A percentile compares a stretch with the other conserved stretches of the same genome.
Evolutionary conservation across 2,797 vertebrate genomes (phyloP).

Genomic region (Tauraco hartlaubi): DNA sequence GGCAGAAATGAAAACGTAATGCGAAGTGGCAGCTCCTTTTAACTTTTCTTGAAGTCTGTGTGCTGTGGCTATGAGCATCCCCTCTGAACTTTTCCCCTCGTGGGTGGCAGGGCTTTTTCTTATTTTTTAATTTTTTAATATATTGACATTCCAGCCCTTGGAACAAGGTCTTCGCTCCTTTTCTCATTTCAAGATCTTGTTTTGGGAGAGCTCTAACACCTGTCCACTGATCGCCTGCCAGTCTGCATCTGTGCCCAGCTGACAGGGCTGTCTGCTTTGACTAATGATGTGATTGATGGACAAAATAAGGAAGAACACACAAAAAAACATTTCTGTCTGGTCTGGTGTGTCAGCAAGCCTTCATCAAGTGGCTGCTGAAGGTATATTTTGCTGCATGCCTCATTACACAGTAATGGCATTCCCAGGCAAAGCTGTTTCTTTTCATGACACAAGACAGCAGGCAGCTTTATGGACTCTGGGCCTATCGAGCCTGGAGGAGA

Average conservation of each 20-base stretch:
- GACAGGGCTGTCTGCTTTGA: constrained; percentile 91
- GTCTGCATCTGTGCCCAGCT: constrained; percentile 85
- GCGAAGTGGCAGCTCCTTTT: constrained; percentile 33
- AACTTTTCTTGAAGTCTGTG: background rate
- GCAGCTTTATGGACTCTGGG: constrained; percentile 88
- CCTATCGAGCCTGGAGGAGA: constrained; percentile 83
- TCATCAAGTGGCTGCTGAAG: constrained; percentile 91
- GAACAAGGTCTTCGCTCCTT: constrained; percentile 82
- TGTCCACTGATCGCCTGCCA: constrained; percentile 86
- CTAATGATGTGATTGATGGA: constrained; percentile 95
- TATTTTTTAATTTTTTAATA: background rate
- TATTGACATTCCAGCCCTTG: constrained; percentile 79
- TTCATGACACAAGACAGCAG: constrained; percentile 89
- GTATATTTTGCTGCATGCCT: constrained; percentile 91
- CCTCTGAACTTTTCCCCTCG: constrained; percentile 71
- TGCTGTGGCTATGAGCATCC: constrained; percentile 56
- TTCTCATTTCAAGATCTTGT: constrained; percentile 80
- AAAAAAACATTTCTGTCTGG: constrained; percentile 88
- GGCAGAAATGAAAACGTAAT: constrained; percentile 51
- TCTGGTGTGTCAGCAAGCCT: constrained; percentile 90
- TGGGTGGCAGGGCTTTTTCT: background rate
- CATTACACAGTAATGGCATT: constrained; percentile 93
- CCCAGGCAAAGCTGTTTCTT: constrained; percentile 89
- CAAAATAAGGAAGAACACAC: constrained; percentile 89
- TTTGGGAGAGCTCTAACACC: constrained; percentile 87